These are phyloP conservation scores for Marmota flaviventris DNA, from an alignment of 2,113 vertebrate species.

Conservation along the genomic window DNA sequence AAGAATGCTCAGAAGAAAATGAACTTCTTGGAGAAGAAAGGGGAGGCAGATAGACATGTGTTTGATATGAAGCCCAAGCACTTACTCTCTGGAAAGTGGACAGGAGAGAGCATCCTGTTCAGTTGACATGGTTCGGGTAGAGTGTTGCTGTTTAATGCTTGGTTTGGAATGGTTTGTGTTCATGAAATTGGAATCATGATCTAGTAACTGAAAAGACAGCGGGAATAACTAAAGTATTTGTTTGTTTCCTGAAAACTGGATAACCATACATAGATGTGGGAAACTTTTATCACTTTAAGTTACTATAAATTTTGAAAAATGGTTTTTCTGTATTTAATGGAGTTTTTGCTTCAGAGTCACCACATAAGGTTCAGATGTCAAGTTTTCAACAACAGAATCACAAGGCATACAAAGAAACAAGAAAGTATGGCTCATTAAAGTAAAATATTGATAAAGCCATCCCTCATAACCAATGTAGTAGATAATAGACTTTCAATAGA, in stretches of 20 bases:
- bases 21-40: constrained; percentile 95
- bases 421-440: neutral
- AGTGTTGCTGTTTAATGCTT: constrained; percentile 32
- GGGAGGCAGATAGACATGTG: constrained; percentile 95
- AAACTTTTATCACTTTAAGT: neutral
- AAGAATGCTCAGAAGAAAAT: constrained; percentile 96
- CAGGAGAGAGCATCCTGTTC: constrained; percentile 88
- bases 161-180: neutral
- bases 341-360: neutral
- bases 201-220: neutral
- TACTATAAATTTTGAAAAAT: neutral
- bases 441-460: neutral
- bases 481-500: too few species aligned
- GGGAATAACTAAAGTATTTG: neutral
- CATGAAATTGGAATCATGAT: neutral
- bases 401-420: neutral
- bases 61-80: constrained; percentile 97
- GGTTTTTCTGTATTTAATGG: neutral
- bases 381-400: neutral
- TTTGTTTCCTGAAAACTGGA: neutral
- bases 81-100: constrained; percentile 94
- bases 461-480: too few species aligned
- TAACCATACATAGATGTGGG: neutral
- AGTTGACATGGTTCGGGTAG: neutral
- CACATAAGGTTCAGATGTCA: neutral